These are phyloP conservation scores for Atta colombica DNA, from an alignment of 1,140 invertebrate species.

Conservation along the genomic window DNA sequence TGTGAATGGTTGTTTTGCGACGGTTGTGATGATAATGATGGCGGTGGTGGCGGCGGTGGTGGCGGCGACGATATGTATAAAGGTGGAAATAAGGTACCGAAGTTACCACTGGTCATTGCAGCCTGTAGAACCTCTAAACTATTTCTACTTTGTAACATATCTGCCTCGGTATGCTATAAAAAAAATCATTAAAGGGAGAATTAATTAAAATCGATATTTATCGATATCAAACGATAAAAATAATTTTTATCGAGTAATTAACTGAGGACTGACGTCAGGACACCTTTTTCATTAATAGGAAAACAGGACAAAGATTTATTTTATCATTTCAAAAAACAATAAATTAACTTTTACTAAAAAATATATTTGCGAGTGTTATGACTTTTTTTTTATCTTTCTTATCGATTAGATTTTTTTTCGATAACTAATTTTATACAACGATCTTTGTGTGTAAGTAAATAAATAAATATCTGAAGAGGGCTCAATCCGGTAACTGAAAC, in stretches of 20 bases:
- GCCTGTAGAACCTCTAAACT: slow-evolving; percentile 83
- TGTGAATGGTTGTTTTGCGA: slow-evolving; percentile 79
- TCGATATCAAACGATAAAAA: slow-evolving; percentile 50
- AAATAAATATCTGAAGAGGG: no score
- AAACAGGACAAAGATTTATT: neutral
- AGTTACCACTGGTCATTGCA: slow-evolving; percentile 82
- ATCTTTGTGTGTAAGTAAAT: no score
- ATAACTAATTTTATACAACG: no score
- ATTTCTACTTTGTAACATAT: slow-evolving; percentile 82
- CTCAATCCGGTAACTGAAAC: no score
- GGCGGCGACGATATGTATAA: slow-evolving; percentile 80
- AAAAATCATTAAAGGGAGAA: slow-evolving; percentile 46
- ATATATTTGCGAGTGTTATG: neutral
- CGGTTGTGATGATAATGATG: slow-evolving; percentile 76
- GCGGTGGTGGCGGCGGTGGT: slow-evolving; percentile 80
- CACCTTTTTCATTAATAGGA: neutral
- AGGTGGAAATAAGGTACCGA: slow-evolving; percentile 78
- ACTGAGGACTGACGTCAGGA: slow-evolving; percentile 14
- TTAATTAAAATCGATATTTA: neutral
- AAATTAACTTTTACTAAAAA: slow-evolving; percentile 2
- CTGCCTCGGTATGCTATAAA: slow-evolving; percentile 79
- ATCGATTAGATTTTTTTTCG: no score
- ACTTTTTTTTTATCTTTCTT: no score
- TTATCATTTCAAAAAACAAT: neutral
- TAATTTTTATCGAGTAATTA: slow-evolving; percentile 73